Evolutionary conservation across 2,888 invertebrate species (phyloP), one percentile per base, ranked within the genome.

Genomic region (Andrena haemorrhoa): DNA sequence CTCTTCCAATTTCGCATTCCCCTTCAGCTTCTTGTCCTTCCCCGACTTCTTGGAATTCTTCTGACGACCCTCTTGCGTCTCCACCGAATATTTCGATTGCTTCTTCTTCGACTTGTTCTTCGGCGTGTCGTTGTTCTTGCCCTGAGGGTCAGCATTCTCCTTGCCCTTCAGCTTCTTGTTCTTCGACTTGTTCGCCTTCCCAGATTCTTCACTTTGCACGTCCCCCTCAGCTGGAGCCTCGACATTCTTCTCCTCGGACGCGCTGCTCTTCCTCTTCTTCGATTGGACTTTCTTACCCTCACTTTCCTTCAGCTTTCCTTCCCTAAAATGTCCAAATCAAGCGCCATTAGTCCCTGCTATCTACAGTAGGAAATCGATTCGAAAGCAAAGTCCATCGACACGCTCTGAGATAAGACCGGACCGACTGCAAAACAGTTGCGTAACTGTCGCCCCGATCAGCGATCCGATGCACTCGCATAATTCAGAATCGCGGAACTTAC

Each of bases 81-180:
- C 60, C 23, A 16, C 49, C 0, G 73, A 7, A 7, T 76, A 56
- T 8, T 83, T 77, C 0, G 63, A 29, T 33, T 71, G 56, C 31
- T 79, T 80, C 31, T 75, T 75, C 23, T 83, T 87, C 2, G 63
- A 56, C 6, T 75, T 85, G 12, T 83, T 76, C 35, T 83, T 85
- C 8, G 41, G 16, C 6, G 49, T 33, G 3, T 71, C 69, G 1
- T 53, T 7, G 20, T 41, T 72, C 1, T 75, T 63, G 2, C 31
- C 10, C 20, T 66, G 41, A 0, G 49, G n/a, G 0, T 85, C 74
- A 2, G 35, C 65, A 10, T 76, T 83, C 10, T 83, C 68, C 33
- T 75, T 75, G 4, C 64, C 76, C 69, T 77, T 84, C 29, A 66
- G 63, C n/a, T 66, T 73, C 49, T 84, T 83, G 4, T 82, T 84